Percentiles rank a stretch among this genome's conserved stretches.
These are phyloP conservation scores for Drosophila gaucha DNA, from an alignment of 2,888 invertebrate species.

Conservation along the genomic window DNA sequence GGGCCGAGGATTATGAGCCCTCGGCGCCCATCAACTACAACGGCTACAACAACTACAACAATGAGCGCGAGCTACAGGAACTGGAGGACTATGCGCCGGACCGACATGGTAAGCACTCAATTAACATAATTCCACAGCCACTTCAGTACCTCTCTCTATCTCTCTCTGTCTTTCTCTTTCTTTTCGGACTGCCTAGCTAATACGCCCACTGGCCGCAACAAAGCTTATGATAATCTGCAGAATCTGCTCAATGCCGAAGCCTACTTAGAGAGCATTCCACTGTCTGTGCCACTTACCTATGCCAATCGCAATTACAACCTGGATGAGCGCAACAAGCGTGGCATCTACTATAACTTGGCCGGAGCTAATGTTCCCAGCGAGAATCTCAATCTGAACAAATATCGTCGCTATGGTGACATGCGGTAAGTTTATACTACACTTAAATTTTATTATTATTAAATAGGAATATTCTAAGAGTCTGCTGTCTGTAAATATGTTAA, in stretches of 20 bases:
- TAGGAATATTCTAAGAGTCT: too few relatives aligned
- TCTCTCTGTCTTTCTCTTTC: not conserved
- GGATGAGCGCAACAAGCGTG: constrained; percentile 83
- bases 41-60: constrained; percentile 50
- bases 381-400: constrained; percentile 76
- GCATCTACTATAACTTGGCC: constrained; percentile 67
- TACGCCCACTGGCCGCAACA: constrained; percentile 64
- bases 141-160: not conserved
- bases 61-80: constrained; percentile 81
- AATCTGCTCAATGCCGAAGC: constrained; percentile 83
- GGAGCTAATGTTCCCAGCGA: constrained; percentile 39
- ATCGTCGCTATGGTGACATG: constrained; percentile 79
- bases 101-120: constrained; percentile 60
- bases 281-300: constrained; percentile 82
- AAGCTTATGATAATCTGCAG: constrained; percentile 84
- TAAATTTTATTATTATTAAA: too few relatives aligned
- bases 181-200: constrained; percentile 23
- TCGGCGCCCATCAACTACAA: constrained; percentile 61
- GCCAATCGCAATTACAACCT: constrained; percentile 81
- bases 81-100: constrained; percentile 82
- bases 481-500: not conserved
- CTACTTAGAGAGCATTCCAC: constrained; percentile 82
- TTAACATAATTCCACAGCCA: not conserved
- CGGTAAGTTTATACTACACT: too few relatives aligned
- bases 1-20: constrained; percentile 83